phyloP scores from a whole-genome alignment of 2,113 vertebrate genomes.

The Pygathrix nemaeus region DNA sequence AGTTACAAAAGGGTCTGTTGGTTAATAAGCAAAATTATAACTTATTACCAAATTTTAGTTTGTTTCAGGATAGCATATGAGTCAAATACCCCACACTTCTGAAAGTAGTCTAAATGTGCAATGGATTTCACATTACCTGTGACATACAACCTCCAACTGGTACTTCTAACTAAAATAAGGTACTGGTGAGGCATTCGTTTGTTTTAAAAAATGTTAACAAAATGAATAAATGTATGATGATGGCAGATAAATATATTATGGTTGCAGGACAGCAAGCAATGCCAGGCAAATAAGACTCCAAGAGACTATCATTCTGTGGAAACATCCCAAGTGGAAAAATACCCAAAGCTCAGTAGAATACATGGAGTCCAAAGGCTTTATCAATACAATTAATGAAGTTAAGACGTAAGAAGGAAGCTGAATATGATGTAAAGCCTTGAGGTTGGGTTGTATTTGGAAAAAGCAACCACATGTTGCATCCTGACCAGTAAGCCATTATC shows the following conservation, averaged over 20 bases:
- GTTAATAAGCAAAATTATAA: slow-evolving; percentile 38
- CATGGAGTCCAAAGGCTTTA: background rate
- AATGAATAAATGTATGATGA: slow-evolving; percentile 7
- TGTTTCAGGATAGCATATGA: slow-evolving; percentile 25
- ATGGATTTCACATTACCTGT: background rate
- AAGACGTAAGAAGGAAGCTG: background rate
- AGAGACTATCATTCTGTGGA: background rate
- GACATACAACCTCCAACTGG: background rate
- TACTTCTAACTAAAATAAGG: slow-evolving; percentile 35
- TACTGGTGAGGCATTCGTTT: background rate
- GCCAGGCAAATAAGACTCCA: background rate
- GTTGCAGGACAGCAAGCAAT: background rate
- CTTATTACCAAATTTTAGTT: slow-evolving; percentile 16
- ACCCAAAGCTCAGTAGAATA: background rate
- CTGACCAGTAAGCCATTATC: background rate
- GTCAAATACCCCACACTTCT: background rate
- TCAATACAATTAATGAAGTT: background rate
- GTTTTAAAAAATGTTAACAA: background rate
- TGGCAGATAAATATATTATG: background rate
- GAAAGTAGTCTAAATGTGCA: background rate
- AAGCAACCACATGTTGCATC: background rate
- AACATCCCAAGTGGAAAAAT: background rate
- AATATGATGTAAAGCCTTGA: background rate
- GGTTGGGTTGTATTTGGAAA: background rate
- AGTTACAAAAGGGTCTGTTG: background rate